These are phyloP conservation scores for Microplitis deprimator DNA, from an alignment of 2,888 invertebrate genomes.

Conservation along the genomic window DNA sequence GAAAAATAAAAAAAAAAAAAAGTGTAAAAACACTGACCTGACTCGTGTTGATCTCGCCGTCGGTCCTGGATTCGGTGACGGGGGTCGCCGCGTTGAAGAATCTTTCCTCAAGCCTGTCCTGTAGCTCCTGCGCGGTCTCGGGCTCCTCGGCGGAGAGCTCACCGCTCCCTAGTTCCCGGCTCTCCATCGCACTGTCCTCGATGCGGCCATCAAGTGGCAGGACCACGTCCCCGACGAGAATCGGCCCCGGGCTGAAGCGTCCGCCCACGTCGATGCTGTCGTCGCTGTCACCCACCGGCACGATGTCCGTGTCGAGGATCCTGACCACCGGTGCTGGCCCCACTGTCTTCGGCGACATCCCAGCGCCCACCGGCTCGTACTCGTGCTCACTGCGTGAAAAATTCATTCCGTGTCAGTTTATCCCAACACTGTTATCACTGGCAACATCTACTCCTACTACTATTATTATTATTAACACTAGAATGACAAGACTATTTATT, in stretches of 20 bases:
- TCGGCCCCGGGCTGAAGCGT: constrained; percentile 59
- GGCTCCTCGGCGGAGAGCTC: constrained; percentile 70
- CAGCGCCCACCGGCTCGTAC: constrained; percentile 90
- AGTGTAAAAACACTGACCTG: constrained; percentile 67
- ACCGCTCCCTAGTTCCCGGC: constrained; percentile 63
- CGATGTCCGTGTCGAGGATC: constrained; percentile 72
- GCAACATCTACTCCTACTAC: neutral
- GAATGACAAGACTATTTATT: neutral
- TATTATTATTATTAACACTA: constrained; percentile 7
- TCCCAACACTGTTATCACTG: constrained; percentile 26
- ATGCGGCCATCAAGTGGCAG: constrained; percentile 69
- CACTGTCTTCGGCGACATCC: constrained; percentile 66
- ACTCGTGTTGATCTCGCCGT: constrained; percentile 75
- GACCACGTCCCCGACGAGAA: constrained; percentile 70
- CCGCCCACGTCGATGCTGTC: constrained; percentile 67
- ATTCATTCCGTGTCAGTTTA: constrained; percentile 49
- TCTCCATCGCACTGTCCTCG: constrained; percentile 70
- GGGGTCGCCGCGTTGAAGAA: constrained; percentile 74
- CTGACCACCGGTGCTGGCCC: constrained; percentile 66
- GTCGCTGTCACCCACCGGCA: constrained; percentile 69
- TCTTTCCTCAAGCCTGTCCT: constrained; percentile 78
- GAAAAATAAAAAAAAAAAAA: neutral
- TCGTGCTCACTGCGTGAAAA: constrained; percentile 87
- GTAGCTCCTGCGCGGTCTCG: constrained; percentile 74
- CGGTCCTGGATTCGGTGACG: constrained; percentile 73